Base-by-base conservation (phyloP, 2,888 invertebrate genomes). In the Eulithis testata region DNA sequence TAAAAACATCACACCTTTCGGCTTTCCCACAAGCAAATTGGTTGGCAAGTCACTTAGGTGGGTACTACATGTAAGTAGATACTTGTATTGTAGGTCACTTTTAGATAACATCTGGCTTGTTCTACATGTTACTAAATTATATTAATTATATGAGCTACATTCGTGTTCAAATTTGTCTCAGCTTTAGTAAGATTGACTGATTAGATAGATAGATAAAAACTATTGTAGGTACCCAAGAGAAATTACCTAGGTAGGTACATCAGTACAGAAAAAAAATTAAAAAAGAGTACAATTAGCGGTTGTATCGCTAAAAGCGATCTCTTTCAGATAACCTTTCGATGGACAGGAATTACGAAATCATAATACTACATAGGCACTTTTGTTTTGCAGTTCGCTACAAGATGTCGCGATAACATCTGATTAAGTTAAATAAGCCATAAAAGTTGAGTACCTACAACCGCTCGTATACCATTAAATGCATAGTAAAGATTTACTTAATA, bases 391-490 rank as follows among this genome's bases (percentile, higher is more conserved):
- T 53, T 52, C 47, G 7, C 12, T 59, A 45, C 11, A 63, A 63
- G 62, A 69, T 62, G 62, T 69, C 60, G 50, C 52, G 58, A 58
- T 68, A 60, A 50, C 57, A 66, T 64, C 73, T 56, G 74, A 68
- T 71, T 74, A 53, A 76, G 74, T 76, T 76, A 77, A 80, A 78
- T 78, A 79, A 77, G 76, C 69, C 72, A 76, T 80, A 75, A 79
- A 78, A 70, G 59, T 14, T n/a, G 49, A 60, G 61, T 53, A 64
- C 62, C 61, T 57, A 63, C 63, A 12, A 47, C 66, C 47, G 58
- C 59, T 58, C 60, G 60, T n/a, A n/a, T n/a, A n/a, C n/a, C 36
- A 54, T 45, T 64, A 52, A 60, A 60, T 61, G 53, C 56, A 65
- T 60, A 66, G 65, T 62, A 63, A 62, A 62, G 12, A 47, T 12